Percentiles rank a stretch among this genome's conserved stretches.
These are phyloP conservation scores for Drosophila eugracilis DNA, from an alignment of 1,140 invertebrate species.

Conservation along the genomic window DNA sequence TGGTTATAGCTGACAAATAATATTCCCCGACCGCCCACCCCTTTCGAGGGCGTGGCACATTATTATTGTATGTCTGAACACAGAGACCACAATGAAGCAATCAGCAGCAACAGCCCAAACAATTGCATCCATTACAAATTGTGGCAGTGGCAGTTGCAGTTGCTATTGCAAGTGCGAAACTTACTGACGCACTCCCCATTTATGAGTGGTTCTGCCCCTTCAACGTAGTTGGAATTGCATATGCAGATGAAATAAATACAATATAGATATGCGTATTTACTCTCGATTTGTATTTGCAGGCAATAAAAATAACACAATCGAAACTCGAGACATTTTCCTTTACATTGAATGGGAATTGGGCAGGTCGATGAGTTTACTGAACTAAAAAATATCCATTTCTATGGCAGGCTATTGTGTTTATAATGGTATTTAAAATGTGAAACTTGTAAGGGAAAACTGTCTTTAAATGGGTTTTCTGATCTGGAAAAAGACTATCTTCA, in stretches of 20 bases:
- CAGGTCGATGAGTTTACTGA: conserved; percentile 12
- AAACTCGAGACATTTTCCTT: conserved; percentile 17
- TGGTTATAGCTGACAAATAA: conserved; percentile 67
- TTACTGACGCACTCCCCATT: conserved; percentile 45
- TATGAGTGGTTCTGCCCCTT: conserved; percentile 51
- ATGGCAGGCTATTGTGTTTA: too few species aligned
- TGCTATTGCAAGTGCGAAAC: conserved; percentile 56
- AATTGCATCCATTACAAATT: conserved; percentile 55
- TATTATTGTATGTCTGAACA: conserved; percentile 56
- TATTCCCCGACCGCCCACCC: conserved; percentile 51
- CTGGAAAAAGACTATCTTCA: too few species aligned
- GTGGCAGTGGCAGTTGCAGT: too few species aligned
- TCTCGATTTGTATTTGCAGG: conserved; percentile 20
- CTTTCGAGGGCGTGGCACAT: conserved; percentile 31
- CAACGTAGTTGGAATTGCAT: not conserved
- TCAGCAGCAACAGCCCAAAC: conserved; percentile 59
- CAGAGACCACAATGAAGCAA: conserved; percentile 68
- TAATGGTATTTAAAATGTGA: too few species aligned
- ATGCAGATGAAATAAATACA: conserved; percentile 31
- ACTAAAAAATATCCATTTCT: not conserved
- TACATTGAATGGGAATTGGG: not conserved
- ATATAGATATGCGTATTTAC: conserved; percentile 35
- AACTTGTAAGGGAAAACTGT: too few species aligned
- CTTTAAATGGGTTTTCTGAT: too few species aligned
- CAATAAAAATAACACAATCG: conserved; percentile 30